Conservation (phyloP, 2,888 invertebrate species). For the Resseliella maxima region DNA sequence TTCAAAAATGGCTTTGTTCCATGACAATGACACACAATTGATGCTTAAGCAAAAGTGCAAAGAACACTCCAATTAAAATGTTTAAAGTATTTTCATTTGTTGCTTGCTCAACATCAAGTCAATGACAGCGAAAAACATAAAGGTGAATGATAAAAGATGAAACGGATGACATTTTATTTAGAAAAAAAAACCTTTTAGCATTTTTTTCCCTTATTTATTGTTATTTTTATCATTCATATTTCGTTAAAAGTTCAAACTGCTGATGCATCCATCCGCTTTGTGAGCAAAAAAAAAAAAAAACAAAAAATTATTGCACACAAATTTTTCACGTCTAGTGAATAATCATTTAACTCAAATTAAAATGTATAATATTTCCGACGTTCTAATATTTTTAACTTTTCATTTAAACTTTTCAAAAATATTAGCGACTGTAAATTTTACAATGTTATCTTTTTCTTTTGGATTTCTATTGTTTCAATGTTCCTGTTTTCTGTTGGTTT, state of each 20-base stretch:
- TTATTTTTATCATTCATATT: not conserved
- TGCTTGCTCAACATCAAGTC: not conserved
- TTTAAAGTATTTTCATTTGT: not conserved
- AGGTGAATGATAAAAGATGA: not conserved
- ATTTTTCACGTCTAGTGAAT: slow-evolving; percentile 37
- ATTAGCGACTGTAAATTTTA: too few species aligned
- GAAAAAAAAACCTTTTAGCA: too few species aligned
- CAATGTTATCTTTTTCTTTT: not conserved
- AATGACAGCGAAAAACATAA: too few species aligned
- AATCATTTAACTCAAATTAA: not conserved
- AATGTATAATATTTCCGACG: not conserved
- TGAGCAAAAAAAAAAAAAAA: not conserved
- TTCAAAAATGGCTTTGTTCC: not conserved
- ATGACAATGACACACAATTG: slow-evolving; percentile 38
- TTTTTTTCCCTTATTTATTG: not conserved
- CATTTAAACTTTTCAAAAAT: not conserved
- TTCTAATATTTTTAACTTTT: not conserved
- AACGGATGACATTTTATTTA: not conserved
- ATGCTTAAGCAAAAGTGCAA: not conserved
- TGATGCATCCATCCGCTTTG: not conserved
- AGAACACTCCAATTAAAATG: not conserved
- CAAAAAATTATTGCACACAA: not conserved
- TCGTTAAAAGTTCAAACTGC: slow-evolving; percentile 17
- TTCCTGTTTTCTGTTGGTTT: not conserved
- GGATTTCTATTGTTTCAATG: not conserved